phyloP scores from a whole-genome alignment of 2,888 invertebrate species.

The Pegoplata infirma region DNA sequence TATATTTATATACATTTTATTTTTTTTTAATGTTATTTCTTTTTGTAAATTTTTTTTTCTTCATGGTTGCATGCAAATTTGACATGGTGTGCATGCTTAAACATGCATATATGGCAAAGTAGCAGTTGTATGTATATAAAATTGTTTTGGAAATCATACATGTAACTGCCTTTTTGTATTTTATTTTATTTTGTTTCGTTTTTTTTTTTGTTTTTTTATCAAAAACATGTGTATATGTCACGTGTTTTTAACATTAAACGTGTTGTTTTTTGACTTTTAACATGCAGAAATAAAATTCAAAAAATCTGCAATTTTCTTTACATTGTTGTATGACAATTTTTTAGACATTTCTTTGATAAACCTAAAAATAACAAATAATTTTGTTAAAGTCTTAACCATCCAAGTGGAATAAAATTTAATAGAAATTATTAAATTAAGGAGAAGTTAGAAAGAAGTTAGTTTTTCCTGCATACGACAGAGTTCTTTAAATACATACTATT shows the following conservation, averaged over 20 bases:
- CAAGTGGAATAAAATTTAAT: no score
- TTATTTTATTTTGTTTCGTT: conserved; percentile 1
- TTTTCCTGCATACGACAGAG: no score
- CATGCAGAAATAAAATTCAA: conserved; percentile 21
- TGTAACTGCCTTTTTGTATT: conserved; percentile 38
- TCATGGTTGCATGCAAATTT: conserved; percentile 54
- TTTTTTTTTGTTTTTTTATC: not conserved
- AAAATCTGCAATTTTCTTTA: conserved; percentile 18
- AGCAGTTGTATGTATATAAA: conserved; percentile 36
- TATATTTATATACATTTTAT: conserved; percentile 11
- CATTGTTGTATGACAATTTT: conserved; percentile 6
- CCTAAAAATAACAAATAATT: no score
- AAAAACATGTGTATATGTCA: conserved; percentile 63
- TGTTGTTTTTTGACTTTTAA: conserved; percentile 60
- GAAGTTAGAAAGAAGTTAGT: no score
- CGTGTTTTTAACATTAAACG: conserved; percentile 61
- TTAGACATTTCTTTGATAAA: not conserved
- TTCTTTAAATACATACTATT: no score
- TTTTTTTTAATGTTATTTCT: not conserved
- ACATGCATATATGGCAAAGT: conserved; percentile 47
- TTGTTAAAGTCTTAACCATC: no score
- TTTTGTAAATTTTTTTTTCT: conserved; percentile 28
- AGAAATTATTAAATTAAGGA: no score
- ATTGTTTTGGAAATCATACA: conserved; percentile 47
- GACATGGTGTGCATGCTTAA: conserved; percentile 54